Evolutionary conservation across 2,888 invertebrate species (phyloP).

Genomic region (Enchytraeus crypticus): DNA sequence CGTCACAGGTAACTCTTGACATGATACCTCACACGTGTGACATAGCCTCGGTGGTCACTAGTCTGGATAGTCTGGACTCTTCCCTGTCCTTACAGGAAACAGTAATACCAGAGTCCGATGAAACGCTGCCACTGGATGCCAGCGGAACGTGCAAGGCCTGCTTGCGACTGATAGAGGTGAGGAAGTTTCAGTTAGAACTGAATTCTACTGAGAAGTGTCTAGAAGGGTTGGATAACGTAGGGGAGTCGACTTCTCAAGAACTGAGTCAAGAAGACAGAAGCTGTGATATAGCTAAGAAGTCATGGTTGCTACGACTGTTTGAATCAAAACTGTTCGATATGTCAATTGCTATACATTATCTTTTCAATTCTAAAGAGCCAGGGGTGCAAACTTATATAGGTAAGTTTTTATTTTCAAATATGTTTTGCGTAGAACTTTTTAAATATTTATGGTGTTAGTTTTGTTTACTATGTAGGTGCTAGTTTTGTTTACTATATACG

Average conservation of each 20-base stretch:
- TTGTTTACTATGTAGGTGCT: too few relatives aligned
- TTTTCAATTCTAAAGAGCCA: constrained; percentile 94
- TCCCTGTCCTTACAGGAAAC: not conserved
- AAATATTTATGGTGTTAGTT: too few relatives aligned
- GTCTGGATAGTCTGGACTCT: constrained; percentile 7
- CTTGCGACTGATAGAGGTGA: not conserved
- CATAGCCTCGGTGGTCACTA: constrained; percentile 2
- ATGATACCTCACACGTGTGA: not conserved
- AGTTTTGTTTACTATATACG: too few relatives aligned
- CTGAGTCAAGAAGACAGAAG: not conserved
- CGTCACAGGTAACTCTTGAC: not conserved
- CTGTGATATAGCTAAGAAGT: constrained; percentile 3
- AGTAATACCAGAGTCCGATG: not conserved
- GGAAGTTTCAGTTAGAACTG: not conserved
- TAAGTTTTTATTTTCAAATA: too few relatives aligned
- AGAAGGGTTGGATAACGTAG: not conserved
- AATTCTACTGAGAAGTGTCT: not conserved
- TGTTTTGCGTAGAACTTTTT: too few relatives aligned
- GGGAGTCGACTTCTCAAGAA: not conserved
- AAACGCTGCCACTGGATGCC: not conserved
- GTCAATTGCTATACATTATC: constrained; percentile 94
- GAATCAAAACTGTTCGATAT: constrained; percentile 96
- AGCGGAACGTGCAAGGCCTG: not conserved
- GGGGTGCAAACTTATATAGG: constrained; percentile 94
- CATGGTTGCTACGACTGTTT: constrained; percentile 71